These are phyloP conservation scores for Scleropages formosus DNA, from an alignment of 2,797 vertebrate species.

Conservation along the genomic window DNA sequence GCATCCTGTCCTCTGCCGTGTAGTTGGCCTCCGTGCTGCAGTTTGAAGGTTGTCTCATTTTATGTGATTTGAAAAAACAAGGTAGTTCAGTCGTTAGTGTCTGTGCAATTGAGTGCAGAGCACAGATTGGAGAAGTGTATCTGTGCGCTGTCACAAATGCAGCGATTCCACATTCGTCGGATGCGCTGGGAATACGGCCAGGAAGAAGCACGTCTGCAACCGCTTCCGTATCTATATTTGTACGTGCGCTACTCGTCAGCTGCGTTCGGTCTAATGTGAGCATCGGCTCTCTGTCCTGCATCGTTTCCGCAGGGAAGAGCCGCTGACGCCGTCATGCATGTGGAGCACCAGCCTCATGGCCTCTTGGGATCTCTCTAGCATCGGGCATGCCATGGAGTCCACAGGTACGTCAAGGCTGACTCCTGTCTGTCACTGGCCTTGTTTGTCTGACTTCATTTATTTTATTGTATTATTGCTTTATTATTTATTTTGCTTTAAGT, in stretches of 20 bases:
- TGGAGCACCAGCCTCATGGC: constrained; percentile 49
- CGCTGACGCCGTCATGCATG: constrained; percentile 40
- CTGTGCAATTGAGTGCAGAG: too few species aligned
- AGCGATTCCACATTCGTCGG: too few species aligned
- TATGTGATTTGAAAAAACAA: background rate
- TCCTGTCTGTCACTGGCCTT: background rate
- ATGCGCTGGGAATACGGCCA: too few species aligned
- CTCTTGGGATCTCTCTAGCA: constrained; percentile 47
- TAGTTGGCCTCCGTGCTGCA: background rate
- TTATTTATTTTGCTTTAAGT: too few species aligned
- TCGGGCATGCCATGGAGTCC: constrained; percentile 50
- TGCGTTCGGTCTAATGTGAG: background rate
- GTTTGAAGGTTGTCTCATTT: background rate
- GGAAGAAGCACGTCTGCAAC: too few species aligned
- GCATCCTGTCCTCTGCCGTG: background rate
- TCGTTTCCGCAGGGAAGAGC: constrained; percentile 39
- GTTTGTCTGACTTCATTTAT: too few species aligned
- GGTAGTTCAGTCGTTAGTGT: too few species aligned
- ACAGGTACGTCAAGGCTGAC: constrained; percentile 49
- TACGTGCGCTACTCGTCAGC: too few species aligned
- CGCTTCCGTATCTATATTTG: too few species aligned
- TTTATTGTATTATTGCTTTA: too few species aligned
- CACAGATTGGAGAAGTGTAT: too few species aligned
- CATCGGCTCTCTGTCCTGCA: background rate
- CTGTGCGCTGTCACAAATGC: too few species aligned